These are phyloP conservation scores for Tympanuchus pallidicinctus DNA, from an alignment of 2,113 vertebrate genomes.

Conservation along the genomic window DNA sequence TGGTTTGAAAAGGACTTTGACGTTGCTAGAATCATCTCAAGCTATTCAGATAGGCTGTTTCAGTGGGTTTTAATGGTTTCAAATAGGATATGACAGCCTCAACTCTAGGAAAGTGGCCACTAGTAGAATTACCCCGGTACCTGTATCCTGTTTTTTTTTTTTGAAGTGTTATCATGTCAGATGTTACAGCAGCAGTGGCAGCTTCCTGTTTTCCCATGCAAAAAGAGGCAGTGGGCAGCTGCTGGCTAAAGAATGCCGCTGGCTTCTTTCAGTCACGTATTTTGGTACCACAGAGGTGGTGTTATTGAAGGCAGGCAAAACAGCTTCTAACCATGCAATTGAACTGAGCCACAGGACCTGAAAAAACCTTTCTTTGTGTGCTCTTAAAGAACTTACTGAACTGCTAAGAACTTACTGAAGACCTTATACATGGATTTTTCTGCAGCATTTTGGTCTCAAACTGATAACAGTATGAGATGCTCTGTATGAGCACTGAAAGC, in stretches of 20 bases:
- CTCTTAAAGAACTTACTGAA: not conserved
- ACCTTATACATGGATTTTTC: not conserved
- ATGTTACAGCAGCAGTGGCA: not conserved
- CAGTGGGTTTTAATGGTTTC: not conserved
- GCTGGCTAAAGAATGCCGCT: not conserved
- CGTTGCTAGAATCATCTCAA: not conserved
- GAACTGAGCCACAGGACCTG: not conserved
- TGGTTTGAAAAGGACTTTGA: not conserved
- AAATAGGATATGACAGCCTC: not conserved
- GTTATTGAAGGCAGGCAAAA: conserved; percentile 24
- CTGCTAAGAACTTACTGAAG: not conserved
- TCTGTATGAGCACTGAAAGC: not conserved
- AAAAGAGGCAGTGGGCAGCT: not conserved
- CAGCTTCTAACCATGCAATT: not conserved
- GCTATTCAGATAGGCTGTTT: not conserved
- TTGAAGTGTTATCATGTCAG: not conserved
- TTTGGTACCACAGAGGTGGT: conserved; percentile 19
- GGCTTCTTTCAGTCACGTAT: not conserved
- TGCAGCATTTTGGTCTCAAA: not conserved
- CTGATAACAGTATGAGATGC: not conserved
- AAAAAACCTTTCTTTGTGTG: not conserved
- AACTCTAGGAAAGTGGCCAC: not conserved
- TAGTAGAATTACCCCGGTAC: not conserved
- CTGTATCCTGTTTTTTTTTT: conserved; percentile 1
- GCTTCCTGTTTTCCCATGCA: not conserved